Evolutionary conservation across 2,888 invertebrate genomes (phyloP), one percentile per base, ranked within the genome.

Genomic region (Drosophila borealis): DNA sequence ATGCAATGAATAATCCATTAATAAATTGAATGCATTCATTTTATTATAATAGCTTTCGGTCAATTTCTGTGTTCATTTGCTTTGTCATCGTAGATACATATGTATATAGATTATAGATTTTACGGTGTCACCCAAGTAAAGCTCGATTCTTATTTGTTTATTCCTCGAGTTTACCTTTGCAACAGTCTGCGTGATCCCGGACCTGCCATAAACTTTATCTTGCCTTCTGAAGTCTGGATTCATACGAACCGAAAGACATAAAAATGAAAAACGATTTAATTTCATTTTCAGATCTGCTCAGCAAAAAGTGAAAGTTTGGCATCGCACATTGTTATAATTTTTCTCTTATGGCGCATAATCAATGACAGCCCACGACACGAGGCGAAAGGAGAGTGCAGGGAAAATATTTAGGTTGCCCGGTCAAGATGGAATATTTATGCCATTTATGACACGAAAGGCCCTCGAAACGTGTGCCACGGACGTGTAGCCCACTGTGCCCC

Each of bases 381-480:
- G 49, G 6, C 21, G 67, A 14, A 19, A 41, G 55, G 57, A 61
- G 65, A 57, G 14, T 14, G 54, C 39, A 45, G 34, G 45, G 25
- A 67, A 79, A 74, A 78, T 86, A 83, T 85, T 85, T 85, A 73
- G 89, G 85, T 87, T 85, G 85, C 66, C 69, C 89, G 85, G 85
- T 85, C 85, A 85, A 85, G 77, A 74, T 83, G 89, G 83, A 89
- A 85, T 89, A 85, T 85, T 85, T 85, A 85, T 85, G 85, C 89
- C 85, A 85, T 85, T 85, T 85, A 85, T 85, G 85, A 89, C 85
- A 85, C 85, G 85, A 89, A 81, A 88, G 81, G 75, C 89, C 88
- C 88, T 87, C 89, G 75, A 70, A 88, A 88, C 84, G 89, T 87
- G 89, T 83, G 76, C 83, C 75, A 70, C 25, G 54, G 60, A 78